These are phyloP conservation scores for Eucidaris tribuloides DNA, from an alignment of 35 echinoderm and acorn worm genomes.

Conservation along the genomic window DNA sequence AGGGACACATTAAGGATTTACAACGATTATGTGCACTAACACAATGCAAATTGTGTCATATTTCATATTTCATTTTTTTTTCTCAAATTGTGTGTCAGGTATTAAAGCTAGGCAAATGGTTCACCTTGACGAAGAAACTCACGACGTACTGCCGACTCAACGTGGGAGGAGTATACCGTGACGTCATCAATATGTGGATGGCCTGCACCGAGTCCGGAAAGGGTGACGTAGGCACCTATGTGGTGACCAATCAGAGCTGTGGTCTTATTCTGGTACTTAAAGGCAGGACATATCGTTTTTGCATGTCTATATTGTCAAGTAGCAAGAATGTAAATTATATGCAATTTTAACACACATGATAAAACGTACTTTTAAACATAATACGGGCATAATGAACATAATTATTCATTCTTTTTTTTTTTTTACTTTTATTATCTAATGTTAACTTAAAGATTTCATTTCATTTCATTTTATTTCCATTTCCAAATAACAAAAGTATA, in stretches of 20 bases:
- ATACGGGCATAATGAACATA: background rate
- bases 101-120: background rate
- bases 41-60: no score
- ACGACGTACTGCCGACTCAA: background rate
- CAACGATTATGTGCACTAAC: no score
- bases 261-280: constrained; percentile 6
- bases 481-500: no score
- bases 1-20: no score
- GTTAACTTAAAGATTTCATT: background rate
- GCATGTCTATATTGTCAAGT: background rate
- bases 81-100: no score
- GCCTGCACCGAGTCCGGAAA: background rate
- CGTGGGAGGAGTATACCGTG: constrained; percentile 7
- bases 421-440: background rate
- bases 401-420: background rate
- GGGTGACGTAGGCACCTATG: background rate
- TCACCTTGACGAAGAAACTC: background rate
- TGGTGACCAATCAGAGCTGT: constrained; percentile 13
- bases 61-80: no score
- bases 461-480: background rate
- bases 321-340: background rate
- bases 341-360: background rate
- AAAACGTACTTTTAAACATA: background rate
- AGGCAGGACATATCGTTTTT: background rate
- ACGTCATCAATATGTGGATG: constrained; percentile 24